Conservation (phyloP, 1,140 invertebrate genomes). For the Coboldia fuscipes region DNA sequence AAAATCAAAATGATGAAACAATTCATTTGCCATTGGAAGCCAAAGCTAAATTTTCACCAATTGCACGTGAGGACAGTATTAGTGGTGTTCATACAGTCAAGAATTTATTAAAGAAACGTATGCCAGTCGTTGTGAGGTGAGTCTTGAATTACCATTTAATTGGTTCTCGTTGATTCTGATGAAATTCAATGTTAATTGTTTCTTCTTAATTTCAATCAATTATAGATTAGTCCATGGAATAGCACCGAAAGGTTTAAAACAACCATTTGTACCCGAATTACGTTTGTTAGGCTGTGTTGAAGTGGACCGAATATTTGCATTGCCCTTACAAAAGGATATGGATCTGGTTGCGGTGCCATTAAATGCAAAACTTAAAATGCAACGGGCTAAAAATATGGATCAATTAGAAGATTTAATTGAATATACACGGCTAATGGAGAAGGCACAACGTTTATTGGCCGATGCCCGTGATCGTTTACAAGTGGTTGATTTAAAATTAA, state of each 20-base stretch:
- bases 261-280: constrained; percentile 61
- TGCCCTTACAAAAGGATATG: constrained; percentile 61
- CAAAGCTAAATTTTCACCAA: constrained; percentile 70
- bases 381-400: constrained; percentile 63
- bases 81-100: constrained; percentile 75
- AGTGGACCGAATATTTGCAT: constrained; percentile 60
- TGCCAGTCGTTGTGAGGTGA: constrained; percentile 63
- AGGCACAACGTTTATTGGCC: constrained; percentile 50
- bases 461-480: constrained; percentile 71
- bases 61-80: constrained; percentile 79
- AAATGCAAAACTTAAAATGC: constrained; percentile 65
- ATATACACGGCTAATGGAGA: constrained; percentile 57
- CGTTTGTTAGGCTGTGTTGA: constrained; percentile 65
- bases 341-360: constrained; percentile 62
- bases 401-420: constrained; percentile 56
- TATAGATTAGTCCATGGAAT: constrained; percentile 64
- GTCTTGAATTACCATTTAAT: constrained; percentile 2
- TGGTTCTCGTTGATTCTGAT: neutral
- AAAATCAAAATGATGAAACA: constrained; percentile 62
- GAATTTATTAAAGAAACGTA: constrained; percentile 64
- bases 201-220: too few relatives aligned
- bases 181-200: neutral
- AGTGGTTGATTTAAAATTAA: constrained; percentile 52
- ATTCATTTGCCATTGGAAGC: constrained; percentile 66
- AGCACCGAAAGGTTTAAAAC: constrained; percentile 55